Evolutionary conservation across 2,888 invertebrate genomes (phyloP).

Genomic region (Oscheius onirici): DNA sequence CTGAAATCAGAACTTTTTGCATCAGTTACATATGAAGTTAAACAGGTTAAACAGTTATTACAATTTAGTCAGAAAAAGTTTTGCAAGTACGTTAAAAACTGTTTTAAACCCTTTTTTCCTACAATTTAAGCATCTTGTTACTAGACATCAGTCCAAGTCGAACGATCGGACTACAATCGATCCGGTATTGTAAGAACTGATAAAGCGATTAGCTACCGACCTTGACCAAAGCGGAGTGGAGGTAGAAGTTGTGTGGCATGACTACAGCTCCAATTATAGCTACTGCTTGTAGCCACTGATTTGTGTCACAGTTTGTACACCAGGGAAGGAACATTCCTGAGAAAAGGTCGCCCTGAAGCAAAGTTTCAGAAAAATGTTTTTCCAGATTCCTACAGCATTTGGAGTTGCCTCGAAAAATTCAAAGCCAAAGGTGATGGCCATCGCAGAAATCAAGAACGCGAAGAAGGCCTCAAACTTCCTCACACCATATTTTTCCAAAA

Average conservation of each 20-base stretch:
- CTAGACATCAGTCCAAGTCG: neutral
- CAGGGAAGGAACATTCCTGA: conserved; percentile 85
- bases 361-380: no score
- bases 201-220: conserved; percentile 72
- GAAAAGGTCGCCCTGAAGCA: conserved; percentile 78
- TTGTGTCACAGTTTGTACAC: conserved; percentile 80
- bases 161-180: neutral
- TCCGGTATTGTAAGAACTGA: neutral
- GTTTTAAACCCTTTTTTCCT: no score
- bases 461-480: conserved; percentile 86
- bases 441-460: conserved; percentile 82
- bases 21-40: neutral
- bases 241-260: conserved; percentile 90
- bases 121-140: neutral
- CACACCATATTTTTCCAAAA: conserved; percentile 83
- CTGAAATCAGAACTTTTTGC: conserved; percentile 72
- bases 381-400: conserved; percentile 40
- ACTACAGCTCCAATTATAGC: conserved; percentile 86
- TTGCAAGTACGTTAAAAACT: no score
- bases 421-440: conserved; percentile 89
- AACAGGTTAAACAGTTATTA: neutral
- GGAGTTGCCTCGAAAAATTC: conserved; percentile 60
- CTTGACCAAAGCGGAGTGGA: conserved; percentile 89
- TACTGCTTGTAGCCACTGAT: conserved; percentile 76
- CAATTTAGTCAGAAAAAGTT: neutral